Base-by-base conservation (phyloP, 1,140 invertebrate species). In the Marisa cornuarietis region DNA sequence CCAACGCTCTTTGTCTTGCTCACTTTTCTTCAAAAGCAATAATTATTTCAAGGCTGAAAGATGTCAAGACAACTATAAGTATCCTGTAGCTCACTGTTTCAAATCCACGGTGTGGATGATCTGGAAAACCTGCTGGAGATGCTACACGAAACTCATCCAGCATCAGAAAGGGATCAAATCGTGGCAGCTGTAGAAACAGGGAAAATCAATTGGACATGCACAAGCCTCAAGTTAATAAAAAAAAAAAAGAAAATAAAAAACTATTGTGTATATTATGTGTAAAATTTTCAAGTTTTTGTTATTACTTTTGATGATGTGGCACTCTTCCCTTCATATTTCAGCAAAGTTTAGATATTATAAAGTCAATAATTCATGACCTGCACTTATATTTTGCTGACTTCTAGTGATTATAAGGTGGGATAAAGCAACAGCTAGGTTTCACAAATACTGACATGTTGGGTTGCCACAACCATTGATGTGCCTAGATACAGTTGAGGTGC, bases 51-150 rank as follows among this genome's bases (percentile, higher is more conserved):
- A 26, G 49, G 49, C 14, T 78, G 66, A 20, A 26, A 31, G 42
- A 22, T 1, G 16, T 75, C 49, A n/a, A 18, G 63, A 61, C n/a
- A 22, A 0, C 20, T 51, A 49, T 24, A 76, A 31, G 14, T 16
- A 71, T 18, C 66, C 11, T 65, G 51, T 22, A n/a, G 85, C 86
- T 87, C 79, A 92, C 92, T 9, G 92, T 92, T 87, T 92, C 92
- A 88, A 92, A 92, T 6, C 92, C 92, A 81, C 92, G 81, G 84
- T 92, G 92, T 51, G 92, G 92, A 87, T 92, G 92, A 78, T 92
- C 92, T 42, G 91, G 91, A 80, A 92, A 92, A 20, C 91, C 91
- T 42, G 89, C 91, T 71, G 91, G 91, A 51, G 85, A 81, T 26
- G 83, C 81, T 3, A 86, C 88, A 65, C 82, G 80, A 79, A 92